phyloP scores from a whole-genome alignment of 2,797 vertebrate genomes.

The Chaunax sp. region DNA sequence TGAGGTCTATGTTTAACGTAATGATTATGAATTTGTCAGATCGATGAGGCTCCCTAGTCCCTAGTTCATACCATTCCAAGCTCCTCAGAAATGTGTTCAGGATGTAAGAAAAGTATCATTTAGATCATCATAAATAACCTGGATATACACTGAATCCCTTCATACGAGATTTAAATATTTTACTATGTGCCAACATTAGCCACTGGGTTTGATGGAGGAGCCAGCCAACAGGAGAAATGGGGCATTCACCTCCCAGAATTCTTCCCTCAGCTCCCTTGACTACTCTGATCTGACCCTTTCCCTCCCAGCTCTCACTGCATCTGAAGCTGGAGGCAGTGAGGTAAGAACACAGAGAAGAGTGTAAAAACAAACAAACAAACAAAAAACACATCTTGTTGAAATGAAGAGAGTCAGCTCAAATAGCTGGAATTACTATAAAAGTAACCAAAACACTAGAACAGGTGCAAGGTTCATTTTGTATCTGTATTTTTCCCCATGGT shows the following conservation, averaged over 20 bases:
- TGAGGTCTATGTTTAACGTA: background rate
- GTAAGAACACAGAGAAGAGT: constrained; percentile 55
- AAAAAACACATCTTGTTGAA: background rate
- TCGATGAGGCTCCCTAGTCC: too few species aligned
- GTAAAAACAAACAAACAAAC: background rate
- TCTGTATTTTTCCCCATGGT: constrained; percentile 13
- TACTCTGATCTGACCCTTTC: constrained; percentile 64
- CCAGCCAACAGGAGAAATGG: constrained; percentile 61
- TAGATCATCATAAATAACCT: background rate
- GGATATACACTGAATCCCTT: background rate
- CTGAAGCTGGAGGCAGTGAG: constrained; percentile 52
- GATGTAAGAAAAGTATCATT: background rate
- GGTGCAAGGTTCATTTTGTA: constrained; percentile 4
- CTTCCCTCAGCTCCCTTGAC: constrained; percentile 75
- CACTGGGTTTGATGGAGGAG: constrained; percentile 62
- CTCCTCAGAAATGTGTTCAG: background rate
- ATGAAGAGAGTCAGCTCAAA: background rate
- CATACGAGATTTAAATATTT: constrained; percentile 25
- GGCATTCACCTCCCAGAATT: constrained; percentile 69
- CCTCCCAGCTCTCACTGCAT: constrained; percentile 42
- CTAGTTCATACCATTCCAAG: too few species aligned
- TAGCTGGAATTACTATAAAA: background rate
- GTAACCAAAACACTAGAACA: background rate
- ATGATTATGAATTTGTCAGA: background rate
- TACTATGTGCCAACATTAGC: constrained; percentile 73